A percentile compares a stretch with the other conserved stretches of the same genome.
These are phyloP conservation scores for Ptychobarbus kaznakovi DNA, from an alignment of 2,797 vertebrate genomes.

Conservation along the genomic window DNA sequence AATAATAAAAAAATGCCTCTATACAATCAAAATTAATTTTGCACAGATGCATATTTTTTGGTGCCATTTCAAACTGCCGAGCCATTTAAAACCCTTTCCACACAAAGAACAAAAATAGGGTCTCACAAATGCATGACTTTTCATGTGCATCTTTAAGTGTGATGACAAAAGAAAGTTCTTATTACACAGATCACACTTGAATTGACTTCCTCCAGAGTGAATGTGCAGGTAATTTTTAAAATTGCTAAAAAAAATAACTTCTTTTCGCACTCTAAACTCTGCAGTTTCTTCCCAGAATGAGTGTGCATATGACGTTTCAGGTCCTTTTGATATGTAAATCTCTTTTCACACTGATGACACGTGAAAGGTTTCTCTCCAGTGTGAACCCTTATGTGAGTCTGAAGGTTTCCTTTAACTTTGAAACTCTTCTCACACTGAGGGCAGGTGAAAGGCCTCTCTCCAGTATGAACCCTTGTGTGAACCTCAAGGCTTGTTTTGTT, in stretches of 20 bases:
- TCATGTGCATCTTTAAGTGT: conserved; percentile 17
- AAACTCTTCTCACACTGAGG: conserved; percentile 19
- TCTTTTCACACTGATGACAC: neutral
- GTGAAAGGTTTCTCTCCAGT: neutral
- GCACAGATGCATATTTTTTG: conserved; percentile 23
- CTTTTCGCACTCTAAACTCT: neutral
- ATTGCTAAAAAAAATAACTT: neutral
- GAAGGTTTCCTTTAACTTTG: conserved; percentile 29
- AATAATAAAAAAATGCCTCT: neutral
- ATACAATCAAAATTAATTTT: neutral
- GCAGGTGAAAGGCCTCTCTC: conserved; percentile 5
- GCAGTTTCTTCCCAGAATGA: neutral
- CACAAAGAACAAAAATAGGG: conserved; percentile 26
- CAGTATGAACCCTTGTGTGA: neutral
- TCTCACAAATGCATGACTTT: neutral
- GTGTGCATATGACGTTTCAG: neutral
- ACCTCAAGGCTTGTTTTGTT: conserved; percentile 1
- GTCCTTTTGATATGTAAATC: conserved; percentile 5
- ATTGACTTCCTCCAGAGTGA: neutral
- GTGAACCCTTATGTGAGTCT: conserved; percentile 25
- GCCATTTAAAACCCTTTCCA: conserved; percentile 32
- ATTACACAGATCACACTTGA: neutral
- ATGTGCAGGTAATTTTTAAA: neutral
- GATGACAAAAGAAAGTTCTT: conserved; percentile 2
- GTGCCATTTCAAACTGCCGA: conserved; percentile 13